Base-by-base conservation (phyloP, 2,888 invertebrate genomes). In the Acanthacorydalis orientalis region DNA sequence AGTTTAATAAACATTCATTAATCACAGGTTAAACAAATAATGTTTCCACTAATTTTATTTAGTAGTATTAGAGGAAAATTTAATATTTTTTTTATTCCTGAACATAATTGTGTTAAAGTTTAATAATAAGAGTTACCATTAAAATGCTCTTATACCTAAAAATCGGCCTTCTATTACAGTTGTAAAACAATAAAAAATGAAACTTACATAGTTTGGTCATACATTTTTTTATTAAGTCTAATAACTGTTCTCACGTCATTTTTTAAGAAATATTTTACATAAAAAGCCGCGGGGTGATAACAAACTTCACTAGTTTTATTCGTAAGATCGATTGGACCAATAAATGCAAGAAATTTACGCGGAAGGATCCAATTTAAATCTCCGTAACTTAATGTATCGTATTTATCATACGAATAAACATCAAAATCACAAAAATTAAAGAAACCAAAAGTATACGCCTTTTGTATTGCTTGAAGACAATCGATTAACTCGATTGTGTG, bases 301-400 rank as follows among this genome's bases (percentile, higher is more conserved):
- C 53, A 55, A 4, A 72, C 65, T 50, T 56, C 57, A 44, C 57
- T 60, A 1, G 35, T 10, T 68, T 57, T 31, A 2, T 11, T 16
- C 3, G 1, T 14, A 7, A 39, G 31, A 52, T 73, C 74, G 7
- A 73, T 72, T 8, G 92, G 92, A 7, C 90, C 90, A 60, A 88
- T 82, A 59, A 92, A 90, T 23, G 90, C 91, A 43, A 92, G 64
- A 59, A 88, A 85, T 62, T 80, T 82, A 64, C 81, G 75, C 31
- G 91, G 90, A 39, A 91, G 67, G 53, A 90, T 76, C 92, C 91
- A 92, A 65, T 89, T 91, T 51, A 92, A 70, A 64, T 91, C 90
- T 7, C 91, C 91, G 58, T 87, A 82, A 64, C 84, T 79, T 53
- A 89, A 77, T 67, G 80, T 79, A 66, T 84, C 81, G 58, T 84